These are phyloP conservation scores for Gila orcuttii DNA, from an alignment of 2,113 vertebrate species.

Conservation along the genomic window DNA sequence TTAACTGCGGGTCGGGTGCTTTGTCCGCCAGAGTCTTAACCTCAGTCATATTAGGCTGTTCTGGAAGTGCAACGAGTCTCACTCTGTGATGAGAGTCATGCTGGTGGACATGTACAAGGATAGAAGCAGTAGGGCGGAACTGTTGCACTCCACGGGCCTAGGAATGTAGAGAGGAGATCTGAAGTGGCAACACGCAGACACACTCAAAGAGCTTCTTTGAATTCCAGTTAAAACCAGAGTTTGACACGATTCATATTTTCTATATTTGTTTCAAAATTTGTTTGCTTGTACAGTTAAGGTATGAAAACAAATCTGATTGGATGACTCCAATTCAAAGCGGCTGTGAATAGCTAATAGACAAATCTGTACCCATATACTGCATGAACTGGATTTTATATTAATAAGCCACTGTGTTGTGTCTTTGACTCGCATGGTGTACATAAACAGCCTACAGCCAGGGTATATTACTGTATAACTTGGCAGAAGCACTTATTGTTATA, in stretches of 20 bases:
- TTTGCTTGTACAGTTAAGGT: neutral
- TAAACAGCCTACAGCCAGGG: neutral
- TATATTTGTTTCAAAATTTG: neutral
- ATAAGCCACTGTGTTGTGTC: neutral
- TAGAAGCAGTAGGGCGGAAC: conserved; percentile 1
- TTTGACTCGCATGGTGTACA: neutral
- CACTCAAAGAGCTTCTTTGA: neutral
- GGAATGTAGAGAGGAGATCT: conserved; percentile 4
- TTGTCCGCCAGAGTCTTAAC: conserved; percentile 69
- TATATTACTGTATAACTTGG: neutral
- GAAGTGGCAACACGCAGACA: neutral
- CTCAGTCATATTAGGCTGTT: conserved; percentile 67
- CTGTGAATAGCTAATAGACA: neutral
- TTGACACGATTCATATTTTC: neutral
- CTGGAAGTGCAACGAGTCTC: conserved; percentile 72
- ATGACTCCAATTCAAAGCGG: neutral
- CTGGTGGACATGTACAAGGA: conserved; percentile 25
- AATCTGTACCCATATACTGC: neutral
- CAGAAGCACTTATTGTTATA: neutral
- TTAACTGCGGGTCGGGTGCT: conserved; percentile 72
- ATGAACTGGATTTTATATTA: neutral
- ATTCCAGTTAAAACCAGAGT: neutral
- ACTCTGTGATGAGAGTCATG: conserved; percentile 62
- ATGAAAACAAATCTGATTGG: neutral
- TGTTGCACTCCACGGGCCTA: neutral